Evolutionary conservation across 2,113 vertebrate species (phyloP), one percentile per base, ranked within the genome.

Genomic region (Melanotaenia duboulayi): DNA sequence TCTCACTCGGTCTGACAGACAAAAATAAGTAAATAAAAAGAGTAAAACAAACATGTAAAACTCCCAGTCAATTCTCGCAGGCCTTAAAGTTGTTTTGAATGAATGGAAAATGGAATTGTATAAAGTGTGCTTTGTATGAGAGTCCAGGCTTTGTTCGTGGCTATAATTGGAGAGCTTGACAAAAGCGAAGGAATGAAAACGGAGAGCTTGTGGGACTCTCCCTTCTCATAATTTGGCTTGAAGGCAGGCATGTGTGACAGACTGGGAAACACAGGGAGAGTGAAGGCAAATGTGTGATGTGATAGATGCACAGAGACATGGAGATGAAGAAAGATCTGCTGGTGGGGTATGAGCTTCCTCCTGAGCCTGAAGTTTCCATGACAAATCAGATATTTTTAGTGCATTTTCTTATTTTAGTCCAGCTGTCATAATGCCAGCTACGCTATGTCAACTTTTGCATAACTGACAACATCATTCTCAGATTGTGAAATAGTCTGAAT

Each of bases 81-180:
- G 65, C 65, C 74, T 71, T 70, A 71, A 51, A 80, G 83, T 71
- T 60, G 10, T 72, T 78, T 61, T 65, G 83, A 65, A 74, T 57
- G 54, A 81, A 84, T 24, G 54, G 62, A 74, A 78, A 80, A 71
- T 70, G 48, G 66, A 81, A 68, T 28, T 44, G 56, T 32, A 44
- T 52, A 13, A 40, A 59, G 73, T 46, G 55, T 25, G 69, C 72
- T 74, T 63, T 76, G 80, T 80, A 65, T 39, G 67, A 62, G 76
- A 56, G 80, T 77, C 67, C n/a, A 0, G 58, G 68, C 73, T 90
- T 87, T 83, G 80, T 87, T 80, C 48, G 19, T 1, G 54, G 55
- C 64, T 87, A 65, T 86, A 86, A 89, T 84, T 87, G 85, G 82
- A 83, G 72, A 80, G 60, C 66, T 74, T 16, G 55, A 87, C 70